phyloP scores from a whole-genome alignment of 1,140 invertebrate genomes.

The Cotesia glomerata region DNA sequence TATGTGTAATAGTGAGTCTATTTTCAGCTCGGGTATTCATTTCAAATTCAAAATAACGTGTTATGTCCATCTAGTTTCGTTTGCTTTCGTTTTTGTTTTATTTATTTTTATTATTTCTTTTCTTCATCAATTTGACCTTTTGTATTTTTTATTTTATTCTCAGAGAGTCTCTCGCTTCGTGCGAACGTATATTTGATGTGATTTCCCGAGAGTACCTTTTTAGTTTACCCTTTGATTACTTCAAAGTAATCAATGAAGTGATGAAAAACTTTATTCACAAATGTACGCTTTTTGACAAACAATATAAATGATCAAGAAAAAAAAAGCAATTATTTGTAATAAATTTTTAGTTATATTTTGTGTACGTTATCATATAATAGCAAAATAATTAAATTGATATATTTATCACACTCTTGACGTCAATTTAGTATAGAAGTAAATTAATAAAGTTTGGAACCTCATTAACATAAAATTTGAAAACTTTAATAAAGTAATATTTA shows the following conservation, averaged over 20 bases:
- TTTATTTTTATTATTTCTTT: not conserved
- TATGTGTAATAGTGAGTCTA: not conserved
- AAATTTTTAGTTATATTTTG: too few relatives aligned
- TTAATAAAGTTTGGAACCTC: too few relatives aligned
- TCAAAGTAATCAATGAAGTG: not conserved
- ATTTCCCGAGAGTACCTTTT: slow-evolving; percentile 5
- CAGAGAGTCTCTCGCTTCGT: too few relatives aligned
- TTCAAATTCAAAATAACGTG: slow-evolving; percentile 26
- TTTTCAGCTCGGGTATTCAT: slow-evolving; percentile 9
- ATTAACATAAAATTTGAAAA: too few relatives aligned
- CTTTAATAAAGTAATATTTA: too few relatives aligned
- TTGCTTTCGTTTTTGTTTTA: slow-evolving; percentile 3
- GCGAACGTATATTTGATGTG: slow-evolving; percentile 8
- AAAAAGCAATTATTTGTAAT: too few relatives aligned
- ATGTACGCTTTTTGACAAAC: not conserved
- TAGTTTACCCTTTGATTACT: not conserved
- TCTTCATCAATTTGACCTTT: slow-evolving; percentile 1
- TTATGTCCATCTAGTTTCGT: slow-evolving; percentile 19
- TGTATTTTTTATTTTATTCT: not conserved
- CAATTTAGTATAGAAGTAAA: too few relatives aligned
- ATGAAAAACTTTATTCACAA: not conserved
- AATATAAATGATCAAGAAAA: not conserved
- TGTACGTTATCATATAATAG: too few relatives aligned
- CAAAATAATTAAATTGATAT: too few relatives aligned
- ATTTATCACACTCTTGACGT: too few relatives aligned